A percentile compares a stretch with the other conserved stretches of the same genome.
phyloP scores from a whole-genome alignment of 2,888 invertebrate genomes.

The Eupithecia subumbrata region DNA sequence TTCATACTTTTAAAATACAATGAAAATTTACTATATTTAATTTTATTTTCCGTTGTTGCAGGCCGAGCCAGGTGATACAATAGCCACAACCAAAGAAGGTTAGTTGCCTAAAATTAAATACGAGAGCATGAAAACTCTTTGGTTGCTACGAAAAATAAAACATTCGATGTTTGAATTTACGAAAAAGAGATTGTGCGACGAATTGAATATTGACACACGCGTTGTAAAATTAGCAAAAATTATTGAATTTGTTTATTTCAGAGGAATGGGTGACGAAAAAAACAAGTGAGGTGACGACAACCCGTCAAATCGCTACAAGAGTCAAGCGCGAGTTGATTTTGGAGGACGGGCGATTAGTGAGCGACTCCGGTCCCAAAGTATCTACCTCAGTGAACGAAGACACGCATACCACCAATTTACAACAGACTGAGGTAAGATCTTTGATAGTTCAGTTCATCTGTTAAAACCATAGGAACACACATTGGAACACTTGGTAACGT shows the following conservation, averaged over 20 bases:
- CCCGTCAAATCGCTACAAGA: constrained; percentile 94
- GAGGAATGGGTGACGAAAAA: constrained; percentile 97
- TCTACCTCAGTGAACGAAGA: constrained; percentile 96
- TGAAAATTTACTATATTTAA: not conserved
- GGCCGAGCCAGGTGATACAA: constrained; percentile 90
- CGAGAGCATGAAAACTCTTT: not conserved
- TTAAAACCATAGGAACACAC: no score
- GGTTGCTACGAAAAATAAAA: not conserved
- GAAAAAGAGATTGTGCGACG: not conserved
- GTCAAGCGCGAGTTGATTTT: constrained; percentile 94
- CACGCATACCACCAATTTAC: constrained; percentile 94
- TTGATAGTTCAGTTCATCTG: no score
- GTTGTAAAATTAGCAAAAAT: constrained; percentile 2
- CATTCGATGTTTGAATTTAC: constrained; percentile 9
- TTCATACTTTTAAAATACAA: not conserved
- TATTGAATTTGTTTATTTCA: constrained; percentile 56
- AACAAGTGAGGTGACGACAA: constrained; percentile 94
- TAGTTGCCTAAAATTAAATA: constrained; percentile 32
- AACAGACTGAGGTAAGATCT: constrained; percentile 90
- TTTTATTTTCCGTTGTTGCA: constrained; percentile 63
- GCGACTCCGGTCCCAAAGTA: constrained; percentile 94
- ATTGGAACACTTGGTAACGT: no score
- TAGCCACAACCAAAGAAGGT: constrained; percentile 96
- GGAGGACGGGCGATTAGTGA: constrained; percentile 95
- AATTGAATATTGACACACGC: not conserved